Evolutionary conservation across 2,888 invertebrate genomes (phyloP), one percentile per base, ranked within the genome.

Genomic region (Thyatira batis): DNA sequence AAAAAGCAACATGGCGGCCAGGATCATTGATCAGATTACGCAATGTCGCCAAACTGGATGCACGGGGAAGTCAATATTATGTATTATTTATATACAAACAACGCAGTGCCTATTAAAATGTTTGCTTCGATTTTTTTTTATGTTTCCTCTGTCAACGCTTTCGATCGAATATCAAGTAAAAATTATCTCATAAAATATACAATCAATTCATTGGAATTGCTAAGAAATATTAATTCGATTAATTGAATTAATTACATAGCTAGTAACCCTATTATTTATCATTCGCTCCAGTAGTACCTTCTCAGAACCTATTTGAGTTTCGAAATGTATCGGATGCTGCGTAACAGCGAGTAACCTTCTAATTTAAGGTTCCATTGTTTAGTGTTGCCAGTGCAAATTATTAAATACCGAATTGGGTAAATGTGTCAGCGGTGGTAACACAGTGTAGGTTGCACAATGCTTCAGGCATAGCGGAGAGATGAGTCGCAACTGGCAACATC

Each of bases 21-120:
- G 84, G 84, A 88, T 85, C 88, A 89, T 85, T 90, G 89, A 87
- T 87, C 85, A 85, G 85, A 89, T 90, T 89, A 86, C 86, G 84
- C 86, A 87, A 90, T 88, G 88, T 79, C 80, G 84, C 87, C 82
- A 77, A 85, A 90, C 91, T 86, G 90, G 89, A 85, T 86, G 76
- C 75, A 72, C 67, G 71, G 76, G 81, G 80, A 83, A 82, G 82
- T 80, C 78, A 78, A 78, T 48, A 48, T 48, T 48, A 84, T 89
- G 82, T 82, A 84, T 89, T 88, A 84, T 84, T 84, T 83, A 73
- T 27, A 25, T 46, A 48, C 20, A 17, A 82, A 80, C 76, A 65
- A 69, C 75, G 77, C 74, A 67, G 39, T 39, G 13, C 39, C n/a
- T 39, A 39, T 17, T 39, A 17, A 17, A 17, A n/a, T 17, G 8